These are phyloP conservation scores for Lymantria dispar DNA, from an alignment of 2,888 invertebrate genomes.

Conservation along the genomic window DNA sequence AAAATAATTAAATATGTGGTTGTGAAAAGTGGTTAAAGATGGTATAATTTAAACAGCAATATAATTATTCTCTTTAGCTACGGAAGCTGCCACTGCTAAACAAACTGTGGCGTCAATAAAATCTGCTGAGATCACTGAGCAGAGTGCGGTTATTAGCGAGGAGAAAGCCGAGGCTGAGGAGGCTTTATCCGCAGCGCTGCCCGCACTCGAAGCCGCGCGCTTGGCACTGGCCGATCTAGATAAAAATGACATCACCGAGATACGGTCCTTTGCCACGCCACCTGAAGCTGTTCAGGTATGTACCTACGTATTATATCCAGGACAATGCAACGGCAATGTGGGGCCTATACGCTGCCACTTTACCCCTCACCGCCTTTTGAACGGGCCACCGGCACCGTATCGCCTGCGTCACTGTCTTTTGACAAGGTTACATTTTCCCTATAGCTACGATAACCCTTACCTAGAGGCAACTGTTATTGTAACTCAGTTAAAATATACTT, in stretches of 20 bases:
- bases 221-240: conserved; percentile 91
- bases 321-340: neutral
- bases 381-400: too few species aligned
- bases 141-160: conserved; percentile 88
- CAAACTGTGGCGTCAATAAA: conserved; percentile 91
- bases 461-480: too few species aligned
- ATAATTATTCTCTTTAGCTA: conserved; percentile 62
- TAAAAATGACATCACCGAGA: conserved; percentile 95
- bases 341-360: too few species aligned
- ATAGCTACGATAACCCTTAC: too few species aligned
- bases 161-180: conserved; percentile 94
- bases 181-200: conserved; percentile 90
- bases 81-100: conserved; percentile 87
- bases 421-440: too few species aligned
- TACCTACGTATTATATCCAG: too few species aligned
- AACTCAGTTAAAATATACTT: too few species aligned
- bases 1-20: too few species aligned
- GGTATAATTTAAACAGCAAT: too few species aligned
- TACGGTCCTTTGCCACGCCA: conserved; percentile 94
- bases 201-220: conserved; percentile 91
- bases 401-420: too few species aligned
- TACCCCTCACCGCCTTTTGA: too few species aligned
- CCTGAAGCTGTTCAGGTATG: conserved; percentile 91
- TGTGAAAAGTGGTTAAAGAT: too few species aligned
- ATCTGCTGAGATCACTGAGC: conserved; percentile 91